phyloP scores from a whole-genome alignment of 2,888 invertebrate genomes.

The Cylloceria caligata region DNA sequence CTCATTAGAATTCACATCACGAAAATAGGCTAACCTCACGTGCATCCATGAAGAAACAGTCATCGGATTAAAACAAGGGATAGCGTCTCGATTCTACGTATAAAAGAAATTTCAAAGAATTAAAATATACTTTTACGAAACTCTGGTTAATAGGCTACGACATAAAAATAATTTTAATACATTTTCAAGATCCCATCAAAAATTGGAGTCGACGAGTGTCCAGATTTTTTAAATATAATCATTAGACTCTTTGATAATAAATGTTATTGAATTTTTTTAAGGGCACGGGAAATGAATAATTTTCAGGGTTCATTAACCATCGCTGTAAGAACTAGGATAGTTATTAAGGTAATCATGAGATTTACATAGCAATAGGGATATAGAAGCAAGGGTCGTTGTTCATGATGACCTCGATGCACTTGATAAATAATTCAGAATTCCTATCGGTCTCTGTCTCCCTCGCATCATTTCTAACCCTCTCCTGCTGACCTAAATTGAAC shows the following conservation, averaged over 20 bases:
- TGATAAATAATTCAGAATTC: constrained; percentile 40
- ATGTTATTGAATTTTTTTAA: too few species aligned
- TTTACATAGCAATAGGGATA: constrained; percentile 1
- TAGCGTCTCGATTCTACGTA: too few species aligned
- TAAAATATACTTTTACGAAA: constrained; percentile 14
- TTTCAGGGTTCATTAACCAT: constrained; percentile 11
- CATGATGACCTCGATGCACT: constrained; percentile 43
- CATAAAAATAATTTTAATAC: background rate
- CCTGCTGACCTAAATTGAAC: constrained; percentile 68
- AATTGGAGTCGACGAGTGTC: background rate
- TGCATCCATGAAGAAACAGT: constrained; percentile 2
- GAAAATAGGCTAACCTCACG: constrained; percentile 30
- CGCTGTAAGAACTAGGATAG: background rate
- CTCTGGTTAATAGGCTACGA: background rate
- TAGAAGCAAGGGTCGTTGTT: constrained; percentile 25
- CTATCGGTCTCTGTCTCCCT: background rate
- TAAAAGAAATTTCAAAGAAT: too few species aligned
- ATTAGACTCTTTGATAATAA: too few species aligned
- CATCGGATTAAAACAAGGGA: too few species aligned
- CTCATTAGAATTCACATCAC: constrained; percentile 21
- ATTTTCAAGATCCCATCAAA: background rate
- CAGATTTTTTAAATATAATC: too few species aligned
- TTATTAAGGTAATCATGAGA: constrained; percentile 1
- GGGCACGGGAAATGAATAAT: background rate
- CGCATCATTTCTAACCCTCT: constrained; percentile 23